A percentile compares a stretch with the other conserved stretches of the same genome.
These are phyloP conservation scores for Probosciger aterrimus DNA, from an alignment of 2,113 vertebrate genomes.

Conservation along the genomic window DNA sequence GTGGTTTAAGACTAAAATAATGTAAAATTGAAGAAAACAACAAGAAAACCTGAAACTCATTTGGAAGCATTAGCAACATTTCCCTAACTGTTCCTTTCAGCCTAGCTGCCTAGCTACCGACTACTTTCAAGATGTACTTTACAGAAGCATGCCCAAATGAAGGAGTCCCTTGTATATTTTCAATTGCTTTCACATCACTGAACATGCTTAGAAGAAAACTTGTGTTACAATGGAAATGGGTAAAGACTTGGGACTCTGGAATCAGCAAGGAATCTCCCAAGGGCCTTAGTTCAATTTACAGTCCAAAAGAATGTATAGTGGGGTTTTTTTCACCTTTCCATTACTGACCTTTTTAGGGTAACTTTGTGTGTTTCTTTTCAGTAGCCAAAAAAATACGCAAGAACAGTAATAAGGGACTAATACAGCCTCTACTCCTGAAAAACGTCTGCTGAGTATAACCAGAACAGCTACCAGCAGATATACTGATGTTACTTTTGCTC, in stretches of 20 bases:
- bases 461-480: neutral
- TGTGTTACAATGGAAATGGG: neutral
- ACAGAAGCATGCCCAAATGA: neutral
- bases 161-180: neutral
- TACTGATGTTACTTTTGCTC: neutral
- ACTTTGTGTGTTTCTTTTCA: neutral
- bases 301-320: neutral
- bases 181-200: neutral
- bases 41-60: neutral
- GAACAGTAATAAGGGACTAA: neutral
- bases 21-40: neutral
- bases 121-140: neutral
- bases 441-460: neutral
- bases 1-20: neutral
- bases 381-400: neutral
- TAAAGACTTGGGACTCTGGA: neutral
- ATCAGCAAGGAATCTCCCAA: neutral
- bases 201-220: neutral
- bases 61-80: neutral
- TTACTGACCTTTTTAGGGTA: neutral
- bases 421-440: neutral
- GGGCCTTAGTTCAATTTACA: neutral
- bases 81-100: neutral
- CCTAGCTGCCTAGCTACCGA: neutral
- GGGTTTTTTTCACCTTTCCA: neutral